These are phyloP conservation scores for Brenthis daphne DNA, from an alignment of 2,888 invertebrate genomes.

Conservation along the genomic window DNA sequence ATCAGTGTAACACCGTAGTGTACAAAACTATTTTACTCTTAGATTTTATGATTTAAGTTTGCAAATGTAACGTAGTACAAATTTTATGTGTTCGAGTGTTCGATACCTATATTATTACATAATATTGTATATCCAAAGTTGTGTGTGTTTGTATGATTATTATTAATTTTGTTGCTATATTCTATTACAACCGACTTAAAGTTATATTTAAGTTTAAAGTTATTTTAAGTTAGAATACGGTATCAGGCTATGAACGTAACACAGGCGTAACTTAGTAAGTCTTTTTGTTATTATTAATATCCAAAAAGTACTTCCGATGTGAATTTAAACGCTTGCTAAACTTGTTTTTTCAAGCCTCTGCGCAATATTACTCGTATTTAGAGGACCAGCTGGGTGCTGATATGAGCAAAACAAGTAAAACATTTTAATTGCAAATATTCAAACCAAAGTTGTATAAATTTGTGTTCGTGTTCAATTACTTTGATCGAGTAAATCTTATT, in stretches of 20 bases:
- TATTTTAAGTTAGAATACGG: slow-evolving; percentile 53
- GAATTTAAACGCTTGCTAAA: slow-evolving; percentile 34
- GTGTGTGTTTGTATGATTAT: slow-evolving; percentile 75
- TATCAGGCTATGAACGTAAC: slow-evolving; percentile 54
- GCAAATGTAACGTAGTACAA: slow-evolving; percentile 76
- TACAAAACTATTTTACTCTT: slow-evolving; percentile 67
- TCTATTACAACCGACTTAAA: slow-evolving; percentile 67
- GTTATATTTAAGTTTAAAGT: slow-evolving; percentile 51
- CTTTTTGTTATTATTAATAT: slow-evolving; percentile 8
- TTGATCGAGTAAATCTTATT: not conserved
- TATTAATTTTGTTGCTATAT: slow-evolving; percentile 76
- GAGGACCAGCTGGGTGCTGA: slow-evolving; percentile 10
- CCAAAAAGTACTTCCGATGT: slow-evolving; percentile 15
- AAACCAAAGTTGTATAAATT: slow-evolving; percentile 1
- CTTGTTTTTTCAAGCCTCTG: slow-evolving; percentile 29
- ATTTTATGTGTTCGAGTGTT: slow-evolving; percentile 79
- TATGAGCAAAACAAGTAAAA: slow-evolving; percentile 13
- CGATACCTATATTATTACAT: slow-evolving; percentile 71
- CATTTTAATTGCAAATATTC: slow-evolving; percentile 1
- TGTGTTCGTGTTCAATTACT: not conserved
- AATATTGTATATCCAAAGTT: slow-evolving; percentile 77
- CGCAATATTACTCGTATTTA: slow-evolving; percentile 20
- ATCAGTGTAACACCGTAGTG: slow-evolving; percentile 75
- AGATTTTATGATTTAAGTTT: slow-evolving; percentile 63
- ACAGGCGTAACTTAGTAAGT: slow-evolving; percentile 16